These are phyloP conservation scores for Pao palembangensis DNA, from an alignment of 2,113 vertebrate genomes.

Conservation along the genomic window DNA sequence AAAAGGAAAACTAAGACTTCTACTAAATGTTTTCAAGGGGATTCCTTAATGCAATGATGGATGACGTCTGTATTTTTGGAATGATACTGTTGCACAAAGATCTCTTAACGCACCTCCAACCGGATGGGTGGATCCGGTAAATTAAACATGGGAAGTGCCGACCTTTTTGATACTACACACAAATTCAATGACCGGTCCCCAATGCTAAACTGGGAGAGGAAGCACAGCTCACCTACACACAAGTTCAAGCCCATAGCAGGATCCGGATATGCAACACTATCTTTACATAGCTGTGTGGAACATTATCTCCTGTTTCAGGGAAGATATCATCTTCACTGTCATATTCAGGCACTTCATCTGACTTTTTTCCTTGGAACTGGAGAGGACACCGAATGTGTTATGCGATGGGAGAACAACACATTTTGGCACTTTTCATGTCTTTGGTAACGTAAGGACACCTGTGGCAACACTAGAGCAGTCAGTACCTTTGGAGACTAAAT, in stretches of 20 bases:
- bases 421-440: conserved; percentile 51
- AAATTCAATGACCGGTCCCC: conserved; percentile 1
- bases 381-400: conserved; percentile 14
- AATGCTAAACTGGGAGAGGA: conserved; percentile 9
- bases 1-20: conserved; percentile 14
- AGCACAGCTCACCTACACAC: neutral
- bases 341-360: neutral
- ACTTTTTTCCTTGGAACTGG: neutral
- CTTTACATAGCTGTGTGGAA: conserved; percentile 23
- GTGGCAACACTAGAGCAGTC: conserved; percentile 48
- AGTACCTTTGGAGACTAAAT: conserved; percentile 38
- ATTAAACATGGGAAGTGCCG: conserved; percentile 15
- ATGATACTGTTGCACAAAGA: neutral
- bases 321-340: neutral
- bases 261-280: neutral
- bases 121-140: neutral
- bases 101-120: conserved; percentile 5
- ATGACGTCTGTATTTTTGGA: neutral
- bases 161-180: neutral
- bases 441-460: conserved; percentile 38
- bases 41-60: neutral
- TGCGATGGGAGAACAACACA: conserved; percentile 15
- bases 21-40: conserved; percentile 1
- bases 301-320: conserved; percentile 29
- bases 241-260: conserved; percentile 7